phyloP scores from a whole-genome alignment of 1,140 invertebrate genomes.

The Bombus fervidus region DNA sequence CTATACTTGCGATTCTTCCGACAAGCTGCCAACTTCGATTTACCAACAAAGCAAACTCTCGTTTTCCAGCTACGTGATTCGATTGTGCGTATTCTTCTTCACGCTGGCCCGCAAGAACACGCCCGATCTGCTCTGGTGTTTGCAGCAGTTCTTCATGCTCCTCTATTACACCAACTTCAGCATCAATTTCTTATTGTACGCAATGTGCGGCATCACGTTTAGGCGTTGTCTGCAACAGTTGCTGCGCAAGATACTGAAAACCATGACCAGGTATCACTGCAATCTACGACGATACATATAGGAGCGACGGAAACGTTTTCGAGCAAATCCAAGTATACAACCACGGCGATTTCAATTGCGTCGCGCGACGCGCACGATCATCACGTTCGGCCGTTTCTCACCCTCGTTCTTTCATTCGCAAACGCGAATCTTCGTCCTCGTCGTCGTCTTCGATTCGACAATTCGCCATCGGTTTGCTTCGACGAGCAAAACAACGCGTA shows the following conservation, averaged over 20 bases:
- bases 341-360: too few species aligned
- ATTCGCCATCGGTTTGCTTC: neutral
- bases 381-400: neutral
- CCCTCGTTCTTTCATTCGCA: neutral
- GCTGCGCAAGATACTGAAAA: slow-evolving; percentile 79
- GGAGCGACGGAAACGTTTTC: slow-evolving; percentile 19
- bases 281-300: slow-evolving; percentile 76
- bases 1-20: too few species aligned
- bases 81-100: slow-evolving; percentile 83
- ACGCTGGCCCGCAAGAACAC: slow-evolving; percentile 77
- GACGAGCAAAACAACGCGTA: neutral
- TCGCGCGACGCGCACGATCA: neutral
- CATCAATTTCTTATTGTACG: slow-evolving; percentile 85
- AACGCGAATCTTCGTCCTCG: too few species aligned
- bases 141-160: slow-evolving; percentile 85
- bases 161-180: slow-evolving; percentile 85
- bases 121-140: slow-evolving; percentile 81
- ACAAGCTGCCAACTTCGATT: neutral
- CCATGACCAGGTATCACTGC: slow-evolving; percentile 78
- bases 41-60: neutral
- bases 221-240: slow-evolving; percentile 83
- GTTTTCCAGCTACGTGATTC: slow-evolving; percentile 83
- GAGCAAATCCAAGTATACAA: neutral
- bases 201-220: slow-evolving; percentile 84
- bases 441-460: neutral